Base-by-base conservation (phyloP, 1,140 invertebrate species). In the Eufriesea mexicana region DNA sequence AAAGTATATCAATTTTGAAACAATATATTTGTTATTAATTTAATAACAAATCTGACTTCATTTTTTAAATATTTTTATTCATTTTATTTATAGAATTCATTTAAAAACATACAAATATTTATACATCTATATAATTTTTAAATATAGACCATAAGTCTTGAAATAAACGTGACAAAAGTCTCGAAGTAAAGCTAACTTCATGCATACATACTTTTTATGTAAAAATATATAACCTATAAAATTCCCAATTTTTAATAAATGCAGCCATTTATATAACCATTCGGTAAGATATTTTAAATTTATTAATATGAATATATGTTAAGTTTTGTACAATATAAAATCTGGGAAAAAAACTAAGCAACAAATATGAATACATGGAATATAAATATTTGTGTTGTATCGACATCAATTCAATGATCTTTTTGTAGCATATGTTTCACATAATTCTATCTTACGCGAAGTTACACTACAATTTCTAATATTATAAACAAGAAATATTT, bases 381-480 rank as follows among this genome's bases (percentile, higher is more conserved):
- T 20, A 47, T 61, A 14, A 61, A 71, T 20, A n/a, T 67, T 28
- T 2, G 47, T 45, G 14, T 42, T 49, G 16, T 51, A 66, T 72
- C 14, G 14, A 55, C 28, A 64, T 81, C 61, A 47, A 81, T 75
- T 18, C 23, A 67, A 66, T 67, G 20, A 67, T 75, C 14, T 75
- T 79, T 10, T 75, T 81, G 57, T 81, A 81, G 71, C 35, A 16
- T 47, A 18, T 75, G 42, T 49, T 28, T 68, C 51, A 25, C 18
- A 25, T 67, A 49, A 28, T 2, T 76, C 68, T 67, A 6, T 49
- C 47, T 81, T 67, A 47, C 14, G 20, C 23, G 20, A 62, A 16
- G 12, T 62, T 49, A 23, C 14, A 35, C 42, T 9, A 23, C 23
- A 62, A 45, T 25, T 70, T 51, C 2, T 62, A 45, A 70, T 12